Conservation (phyloP, 1,140 invertebrate species). For the Drosophila nikananu region DNA sequence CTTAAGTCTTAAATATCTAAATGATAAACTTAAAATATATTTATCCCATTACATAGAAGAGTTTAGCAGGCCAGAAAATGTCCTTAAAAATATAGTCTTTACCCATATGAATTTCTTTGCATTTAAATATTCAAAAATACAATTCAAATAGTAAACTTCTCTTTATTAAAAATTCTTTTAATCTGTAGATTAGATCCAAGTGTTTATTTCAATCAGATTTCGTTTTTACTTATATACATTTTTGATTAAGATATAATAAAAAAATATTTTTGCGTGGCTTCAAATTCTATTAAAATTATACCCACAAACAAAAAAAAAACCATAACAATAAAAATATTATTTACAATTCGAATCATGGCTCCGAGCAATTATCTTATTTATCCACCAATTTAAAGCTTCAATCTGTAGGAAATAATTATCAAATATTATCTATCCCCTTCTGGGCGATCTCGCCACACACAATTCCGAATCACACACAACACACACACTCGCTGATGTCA, state of each 20-base stretch:
- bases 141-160: background rate
- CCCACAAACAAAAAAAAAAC: no score
- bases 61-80: no score
- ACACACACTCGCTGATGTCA: slow-evolving; percentile 43
- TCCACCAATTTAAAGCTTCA: slow-evolving; percentile 32
- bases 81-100: no score
- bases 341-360: slow-evolving; percentile 22
- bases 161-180: background rate
- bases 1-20: no score
- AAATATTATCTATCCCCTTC: slow-evolving; percentile 43
- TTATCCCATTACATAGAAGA: no score
- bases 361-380: slow-evolving; percentile 30
- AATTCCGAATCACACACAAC: slow-evolving; percentile 31
- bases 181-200: background rate
- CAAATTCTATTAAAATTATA: background rate
- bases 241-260: background rate
- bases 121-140: no score
- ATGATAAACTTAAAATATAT: no score
- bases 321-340: slow-evolving; percentile 1
- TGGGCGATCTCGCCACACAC: slow-evolving; percentile 34
- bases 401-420: slow-evolving; percentile 43
- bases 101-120: no score
- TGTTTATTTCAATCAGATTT: background rate
- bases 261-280: background rate
- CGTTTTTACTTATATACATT: no score